Percentiles rank a stretch among this genome's conserved stretches.
Conservation (phyloP, 1,140 invertebrate genomes). For the Brachionus sp. region DNA sequence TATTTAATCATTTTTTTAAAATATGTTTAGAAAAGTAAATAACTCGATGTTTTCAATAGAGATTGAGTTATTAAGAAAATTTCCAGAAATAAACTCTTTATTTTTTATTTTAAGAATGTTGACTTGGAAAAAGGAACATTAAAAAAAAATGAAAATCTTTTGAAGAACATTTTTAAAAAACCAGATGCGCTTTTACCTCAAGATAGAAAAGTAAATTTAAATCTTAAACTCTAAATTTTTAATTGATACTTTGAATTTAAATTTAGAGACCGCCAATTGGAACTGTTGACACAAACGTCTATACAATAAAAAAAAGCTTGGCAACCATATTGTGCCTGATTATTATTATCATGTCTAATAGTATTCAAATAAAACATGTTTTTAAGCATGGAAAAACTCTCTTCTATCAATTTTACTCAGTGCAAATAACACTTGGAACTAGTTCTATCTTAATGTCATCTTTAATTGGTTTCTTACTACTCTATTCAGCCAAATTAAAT, state of each 20-base stretch:
- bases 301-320: constrained; percentile 32
- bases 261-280: not conserved
- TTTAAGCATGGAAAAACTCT: constrained; percentile 11
- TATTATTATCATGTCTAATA: constrained; percentile 40
- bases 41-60: no score
- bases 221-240: not conserved
- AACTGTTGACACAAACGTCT: constrained; percentile 21
- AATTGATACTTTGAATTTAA: not conserved
- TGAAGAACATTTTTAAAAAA: constrained; percentile 1
- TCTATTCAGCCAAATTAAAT: constrained; percentile 24
- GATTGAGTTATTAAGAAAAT: no score
- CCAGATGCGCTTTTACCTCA: constrained; percentile 20
- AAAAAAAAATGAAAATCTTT: not conserved
- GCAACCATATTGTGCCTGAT: constrained; percentile 11
- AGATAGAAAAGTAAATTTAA: constrained; percentile 16
- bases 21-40: no score
- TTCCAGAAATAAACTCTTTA: no score
- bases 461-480: not conserved
- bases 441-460: not conserved
- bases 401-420: constrained; percentile 29
- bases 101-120: not conserved
- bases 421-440: constrained; percentile 9
- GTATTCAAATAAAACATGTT: constrained; percentile 39
- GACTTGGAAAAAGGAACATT: not conserved
- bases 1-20: not conserved